Evolutionary conservation across 2,797 vertebrate genomes (phyloP).

Genomic region (Sebastes flavidus): DNA sequence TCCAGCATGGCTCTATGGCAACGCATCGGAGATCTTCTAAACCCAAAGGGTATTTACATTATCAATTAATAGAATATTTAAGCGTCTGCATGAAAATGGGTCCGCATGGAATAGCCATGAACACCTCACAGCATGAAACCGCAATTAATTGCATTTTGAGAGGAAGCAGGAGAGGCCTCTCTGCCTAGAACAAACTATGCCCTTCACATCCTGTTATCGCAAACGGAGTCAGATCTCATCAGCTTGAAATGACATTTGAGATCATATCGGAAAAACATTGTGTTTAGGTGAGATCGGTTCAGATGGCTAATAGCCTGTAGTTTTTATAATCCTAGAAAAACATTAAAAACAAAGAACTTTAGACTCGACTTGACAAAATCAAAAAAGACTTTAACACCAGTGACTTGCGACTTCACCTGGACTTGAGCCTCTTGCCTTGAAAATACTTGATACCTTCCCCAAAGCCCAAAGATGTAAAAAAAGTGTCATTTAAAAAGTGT

Average conservation of each 20-base stretch:
- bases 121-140: conserved; percentile 60
- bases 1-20: conserved; percentile 11
- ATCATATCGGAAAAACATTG: background rate
- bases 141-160: conserved; percentile 71
- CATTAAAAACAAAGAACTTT: background rate
- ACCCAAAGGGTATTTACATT: conserved; percentile 73
- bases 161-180: conserved; percentile 41
- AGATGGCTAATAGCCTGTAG: background rate
- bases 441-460: too few species aligned
- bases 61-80: conserved; percentile 80
- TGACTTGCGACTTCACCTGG: too few species aligned
- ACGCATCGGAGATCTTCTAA: conserved; percentile 34
- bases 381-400: background rate
- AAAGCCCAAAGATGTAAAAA: too few species aligned
- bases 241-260: background rate
- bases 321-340: background rate
- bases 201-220: conserved; percentile 8
- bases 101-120: conserved; percentile 62
- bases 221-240: background rate
- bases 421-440: too few species aligned
- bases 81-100: conserved; percentile 62
- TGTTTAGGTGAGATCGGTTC: background rate
- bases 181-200: background rate
- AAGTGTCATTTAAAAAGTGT: background rate
- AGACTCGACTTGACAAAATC: background rate